Percentiles rank a stretch among this genome's conserved stretches.
Conservation (phyloP, 2,797 vertebrate genomes). For the Mareca strepera region DNA sequence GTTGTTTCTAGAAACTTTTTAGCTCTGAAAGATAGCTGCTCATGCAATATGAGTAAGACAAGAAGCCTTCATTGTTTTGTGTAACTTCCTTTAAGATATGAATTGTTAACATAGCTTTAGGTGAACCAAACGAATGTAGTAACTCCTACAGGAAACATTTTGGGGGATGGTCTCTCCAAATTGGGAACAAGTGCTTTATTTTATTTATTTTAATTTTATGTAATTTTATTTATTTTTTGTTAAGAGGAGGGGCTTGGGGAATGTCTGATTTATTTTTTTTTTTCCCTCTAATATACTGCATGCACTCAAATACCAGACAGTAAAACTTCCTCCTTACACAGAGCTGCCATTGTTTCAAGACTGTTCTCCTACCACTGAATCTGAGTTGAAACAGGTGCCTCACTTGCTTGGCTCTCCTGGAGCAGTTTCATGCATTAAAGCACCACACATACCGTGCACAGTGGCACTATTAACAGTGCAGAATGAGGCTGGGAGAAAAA, state of each 20-base stretch:
- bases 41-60: fast-evolving
- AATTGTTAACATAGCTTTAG: background rate
- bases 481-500: slow-evolving; percentile 73
- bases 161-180: background rate
- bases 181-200: background rate
- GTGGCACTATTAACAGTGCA: slow-evolving; percentile 66
- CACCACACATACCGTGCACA: slow-evolving; percentile 40
- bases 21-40: background rate
- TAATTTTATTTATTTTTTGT: background rate
- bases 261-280: background rate
- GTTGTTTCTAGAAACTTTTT: background rate
- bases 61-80: background rate
- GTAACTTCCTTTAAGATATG: background rate
- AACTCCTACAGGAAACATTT: background rate
- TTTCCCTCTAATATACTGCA: background rate
- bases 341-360: slow-evolving; percentile 36
- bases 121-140: background rate
- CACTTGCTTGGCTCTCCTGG: slow-evolving; percentile 65
- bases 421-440: slow-evolving; percentile 69
- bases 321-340: slow-evolving; percentile 40
- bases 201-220: background rate
- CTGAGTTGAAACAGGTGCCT: slow-evolving; percentile 68
- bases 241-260: background rate
- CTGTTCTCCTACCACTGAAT: slow-evolving; percentile 31
- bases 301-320: slow-evolving; percentile 26